These are phyloP conservation scores for Leptopilina syphax DNA, from an alignment of 2,888 invertebrate species.

Conservation along the genomic window DNA sequence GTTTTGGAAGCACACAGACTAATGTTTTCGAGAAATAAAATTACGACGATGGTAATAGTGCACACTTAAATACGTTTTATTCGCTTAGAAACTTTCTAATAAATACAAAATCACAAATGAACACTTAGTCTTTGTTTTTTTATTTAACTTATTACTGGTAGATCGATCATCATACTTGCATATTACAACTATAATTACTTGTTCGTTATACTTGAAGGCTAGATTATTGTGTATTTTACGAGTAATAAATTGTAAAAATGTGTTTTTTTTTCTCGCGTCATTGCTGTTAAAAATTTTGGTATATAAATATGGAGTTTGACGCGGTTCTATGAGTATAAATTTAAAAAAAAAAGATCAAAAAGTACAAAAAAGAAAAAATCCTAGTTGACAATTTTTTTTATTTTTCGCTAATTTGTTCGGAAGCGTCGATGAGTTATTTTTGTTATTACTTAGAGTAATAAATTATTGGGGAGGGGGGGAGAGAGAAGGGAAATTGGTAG, in stretches of 20 bases:
- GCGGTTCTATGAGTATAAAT: conserved; percentile 42
- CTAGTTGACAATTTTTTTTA: conserved; percentile 43
- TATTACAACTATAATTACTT: conserved; percentile 65
- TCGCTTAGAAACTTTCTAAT: conserved; percentile 71
- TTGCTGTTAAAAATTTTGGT: conserved; percentile 42
- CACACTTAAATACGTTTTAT: conserved; percentile 76
- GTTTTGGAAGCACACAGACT: not conserved
- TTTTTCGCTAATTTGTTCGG: conserved; percentile 51
- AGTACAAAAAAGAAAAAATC: conserved; percentile 2
- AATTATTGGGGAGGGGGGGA: conserved; percentile 55
- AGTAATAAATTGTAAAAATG: conserved; percentile 45
- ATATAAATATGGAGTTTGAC: conserved; percentile 53
- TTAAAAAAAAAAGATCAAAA: not conserved
- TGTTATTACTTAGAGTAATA: conserved; percentile 71
- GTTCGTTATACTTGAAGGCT: conserved; percentile 74
- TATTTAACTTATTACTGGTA: conserved; percentile 70
- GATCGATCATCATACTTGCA: conserved; percentile 69
- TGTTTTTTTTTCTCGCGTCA: conserved; percentile 25
- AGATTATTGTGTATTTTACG: conserved; percentile 58
- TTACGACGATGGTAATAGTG: conserved; percentile 56
- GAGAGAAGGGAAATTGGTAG: too few relatives aligned
- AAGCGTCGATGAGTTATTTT: conserved; percentile 61
- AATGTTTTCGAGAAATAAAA: conserved; percentile 22
- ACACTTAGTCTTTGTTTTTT: conserved; percentile 75
- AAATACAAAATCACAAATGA: conserved; percentile 77